These are phyloP conservation scores for Dromaius novaehollandiae DNA, from an alignment of 2,113 vertebrate species.

Conservation along the genomic window DNA sequence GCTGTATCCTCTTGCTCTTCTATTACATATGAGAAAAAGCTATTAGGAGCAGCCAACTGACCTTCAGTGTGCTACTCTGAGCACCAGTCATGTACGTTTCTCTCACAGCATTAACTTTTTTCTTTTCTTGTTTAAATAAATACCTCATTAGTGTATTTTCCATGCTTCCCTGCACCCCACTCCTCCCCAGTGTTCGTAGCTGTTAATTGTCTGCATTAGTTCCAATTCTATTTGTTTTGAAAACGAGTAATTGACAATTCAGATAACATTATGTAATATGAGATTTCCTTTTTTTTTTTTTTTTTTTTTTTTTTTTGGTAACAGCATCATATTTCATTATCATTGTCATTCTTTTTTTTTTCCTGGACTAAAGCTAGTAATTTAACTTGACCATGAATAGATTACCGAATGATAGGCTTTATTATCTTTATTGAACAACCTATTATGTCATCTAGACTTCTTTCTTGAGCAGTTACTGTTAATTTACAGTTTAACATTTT, in stretches of 20 bases:
- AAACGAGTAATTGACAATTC: background rate
- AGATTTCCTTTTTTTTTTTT: background rate
- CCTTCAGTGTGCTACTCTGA: background rate
- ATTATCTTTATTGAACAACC: background rate
- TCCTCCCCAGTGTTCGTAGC: background rate
- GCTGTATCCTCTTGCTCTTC: background rate
- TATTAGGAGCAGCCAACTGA: background rate
- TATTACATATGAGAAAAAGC: background rate
- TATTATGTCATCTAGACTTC: background rate
- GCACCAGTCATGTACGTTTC: background rate
- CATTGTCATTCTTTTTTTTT: background rate
- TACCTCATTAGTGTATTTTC: background rate
- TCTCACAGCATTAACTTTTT: background rate
- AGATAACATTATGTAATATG: background rate
- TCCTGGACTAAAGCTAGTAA: background rate
- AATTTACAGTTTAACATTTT: background rate
- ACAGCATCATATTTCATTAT: background rate
- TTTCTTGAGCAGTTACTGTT: background rate
- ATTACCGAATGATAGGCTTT: background rate
- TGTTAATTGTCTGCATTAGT: background rate
- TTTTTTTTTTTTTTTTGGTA: too few relatives aligned
- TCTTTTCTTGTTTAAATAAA: background rate
- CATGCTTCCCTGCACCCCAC: background rate
- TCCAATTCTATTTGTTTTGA: background rate
- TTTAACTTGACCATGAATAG: background rate